phyloP scores from a whole-genome alignment of 2,797 vertebrate species.

The Sorex maritimensis region DNA sequence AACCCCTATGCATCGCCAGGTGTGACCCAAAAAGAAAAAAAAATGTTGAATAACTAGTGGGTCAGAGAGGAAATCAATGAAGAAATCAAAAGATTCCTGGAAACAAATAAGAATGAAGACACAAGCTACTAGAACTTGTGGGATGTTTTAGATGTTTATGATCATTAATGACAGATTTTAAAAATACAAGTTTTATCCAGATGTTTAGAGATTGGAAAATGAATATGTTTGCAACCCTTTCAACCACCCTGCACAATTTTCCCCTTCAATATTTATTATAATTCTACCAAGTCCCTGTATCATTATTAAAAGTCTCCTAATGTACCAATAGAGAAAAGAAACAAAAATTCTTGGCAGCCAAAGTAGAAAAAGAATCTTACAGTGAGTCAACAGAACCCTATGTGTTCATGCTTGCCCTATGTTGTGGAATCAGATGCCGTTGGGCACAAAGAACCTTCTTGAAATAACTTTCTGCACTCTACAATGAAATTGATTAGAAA shows the following conservation, averaged over 20 bases:
- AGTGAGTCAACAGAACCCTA: not conserved
- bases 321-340: not conserved
- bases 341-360: not conserved
- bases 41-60: too few species aligned
- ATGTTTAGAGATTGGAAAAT: not conserved
- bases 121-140: too few species aligned
- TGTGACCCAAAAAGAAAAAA: too few species aligned
- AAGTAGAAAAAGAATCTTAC: slow-evolving; percentile 44
- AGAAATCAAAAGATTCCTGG: too few species aligned
- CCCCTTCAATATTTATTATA: not conserved
- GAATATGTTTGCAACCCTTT: not conserved
- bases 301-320: not conserved
- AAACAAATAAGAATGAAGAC: too few species aligned
- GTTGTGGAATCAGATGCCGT: not conserved
- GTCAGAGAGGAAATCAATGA: too few species aligned
- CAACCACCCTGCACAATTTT: not conserved
- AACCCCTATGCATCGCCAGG: too few species aligned
- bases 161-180: not conserved
- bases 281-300: not conserved
- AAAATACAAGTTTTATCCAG: not conserved
- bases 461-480: not conserved
- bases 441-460: not conserved
- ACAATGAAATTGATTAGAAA: not conserved
- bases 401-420: not conserved
- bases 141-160: not conserved